Percentiles rank a stretch among this genome's conserved stretches.
phyloP scores from a whole-genome alignment of 1,140 invertebrate species.

The Muscidifurax raptorellus region DNA sequence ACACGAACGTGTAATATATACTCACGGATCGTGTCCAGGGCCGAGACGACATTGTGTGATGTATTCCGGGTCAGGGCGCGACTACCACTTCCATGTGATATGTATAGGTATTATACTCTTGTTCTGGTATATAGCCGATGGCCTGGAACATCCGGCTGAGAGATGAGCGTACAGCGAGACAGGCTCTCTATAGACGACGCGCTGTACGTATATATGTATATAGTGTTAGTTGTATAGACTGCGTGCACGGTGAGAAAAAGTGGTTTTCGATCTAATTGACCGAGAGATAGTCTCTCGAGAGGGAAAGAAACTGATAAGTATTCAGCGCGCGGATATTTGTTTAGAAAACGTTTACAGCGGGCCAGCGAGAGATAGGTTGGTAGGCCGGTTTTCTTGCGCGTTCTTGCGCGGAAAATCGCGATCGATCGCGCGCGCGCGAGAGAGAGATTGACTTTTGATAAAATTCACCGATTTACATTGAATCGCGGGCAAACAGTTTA shows the following conservation, averaged over 20 bases:
- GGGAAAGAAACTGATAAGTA: background rate
- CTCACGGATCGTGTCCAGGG: conserved; percentile 15
- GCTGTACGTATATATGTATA: too few species aligned
- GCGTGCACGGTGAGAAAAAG: background rate
- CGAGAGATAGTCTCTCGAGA: too few species aligned
- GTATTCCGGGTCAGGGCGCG: background rate
- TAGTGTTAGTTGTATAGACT: too few species aligned
- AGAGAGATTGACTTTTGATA: background rate
- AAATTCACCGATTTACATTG: background rate
- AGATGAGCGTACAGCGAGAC: background rate
- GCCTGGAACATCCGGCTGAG: background rate
- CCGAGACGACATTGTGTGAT: background rate
- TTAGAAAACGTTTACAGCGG: background rate
- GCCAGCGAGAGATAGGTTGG: too few species aligned
- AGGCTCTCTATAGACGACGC: too few species aligned
- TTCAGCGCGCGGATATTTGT: background rate
- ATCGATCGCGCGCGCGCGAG: too few species aligned
- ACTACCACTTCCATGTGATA: background rate
- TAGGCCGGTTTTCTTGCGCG: background rate
- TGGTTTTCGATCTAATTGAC: background rate
- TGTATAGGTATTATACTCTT: background rate
- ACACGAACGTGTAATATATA: background rate
- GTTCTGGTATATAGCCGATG: background rate
- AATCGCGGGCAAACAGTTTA: too few species aligned
- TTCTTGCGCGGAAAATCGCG: background rate